A percentile compares a stretch with the other conserved stretches of the same genome.
Conservation (phyloP, 2,888 invertebrate species). For the Ommatoiulus sabulosus region DNA sequence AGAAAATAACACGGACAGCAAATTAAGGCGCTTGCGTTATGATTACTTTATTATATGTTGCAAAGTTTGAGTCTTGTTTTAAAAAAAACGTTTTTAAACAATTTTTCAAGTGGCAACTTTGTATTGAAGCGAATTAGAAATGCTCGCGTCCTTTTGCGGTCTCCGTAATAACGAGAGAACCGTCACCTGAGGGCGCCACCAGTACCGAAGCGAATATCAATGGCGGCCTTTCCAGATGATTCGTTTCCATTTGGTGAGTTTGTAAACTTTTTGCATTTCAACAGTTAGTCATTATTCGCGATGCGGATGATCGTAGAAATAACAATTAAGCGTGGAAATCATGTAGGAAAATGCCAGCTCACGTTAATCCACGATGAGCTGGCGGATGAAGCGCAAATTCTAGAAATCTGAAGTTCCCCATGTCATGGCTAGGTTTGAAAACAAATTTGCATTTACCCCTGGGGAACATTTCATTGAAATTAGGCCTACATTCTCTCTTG, state of each 20-base stretch:
- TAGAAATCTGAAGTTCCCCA: not conserved
- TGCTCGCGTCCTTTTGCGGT: not conserved
- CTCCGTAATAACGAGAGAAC: not conserved
- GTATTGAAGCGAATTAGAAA: not conserved
- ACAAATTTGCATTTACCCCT: not conserved
- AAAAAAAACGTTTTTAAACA: slow-evolving; percentile 14
- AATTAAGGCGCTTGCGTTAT: not conserved
- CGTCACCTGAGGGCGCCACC: not conserved
- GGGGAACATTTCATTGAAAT: not conserved
- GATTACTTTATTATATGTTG: not conserved
- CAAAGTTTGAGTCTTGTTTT: not conserved
- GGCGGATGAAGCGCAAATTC: not conserved
- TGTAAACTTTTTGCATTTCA: not conserved
- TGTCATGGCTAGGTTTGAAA: not conserved
- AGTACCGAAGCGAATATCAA: not conserved
- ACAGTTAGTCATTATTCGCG: not conserved
- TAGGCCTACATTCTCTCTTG: slow-evolving; percentile 3
- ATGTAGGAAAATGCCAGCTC: not conserved
- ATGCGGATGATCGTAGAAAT: not conserved
- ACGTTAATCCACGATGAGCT: not conserved
- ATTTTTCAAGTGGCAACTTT: not conserved
- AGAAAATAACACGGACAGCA: not conserved
- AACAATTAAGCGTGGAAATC: slow-evolving; percentile 9
- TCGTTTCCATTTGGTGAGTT: not conserved
- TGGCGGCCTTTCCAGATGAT: slow-evolving; percentile 27